These are phyloP conservation scores for Nothura maculosa DNA, from an alignment of 2,797 vertebrate genomes.

Conservation along the genomic window DNA sequence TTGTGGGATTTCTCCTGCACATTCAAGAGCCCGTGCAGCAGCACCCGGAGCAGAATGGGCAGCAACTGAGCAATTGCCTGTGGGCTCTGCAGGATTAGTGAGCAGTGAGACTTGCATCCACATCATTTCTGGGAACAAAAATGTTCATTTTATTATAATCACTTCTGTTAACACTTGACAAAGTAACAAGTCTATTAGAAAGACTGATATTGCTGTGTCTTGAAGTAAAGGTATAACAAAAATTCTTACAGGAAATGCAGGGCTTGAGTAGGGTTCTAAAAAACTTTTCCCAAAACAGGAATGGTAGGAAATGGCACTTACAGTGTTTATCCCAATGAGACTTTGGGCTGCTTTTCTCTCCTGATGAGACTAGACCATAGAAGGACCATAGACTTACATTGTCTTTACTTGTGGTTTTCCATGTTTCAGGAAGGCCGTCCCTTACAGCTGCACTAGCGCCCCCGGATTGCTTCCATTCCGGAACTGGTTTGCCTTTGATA, in stretches of 20 bases:
- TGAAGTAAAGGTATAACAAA: neutral
- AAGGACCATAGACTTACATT: neutral
- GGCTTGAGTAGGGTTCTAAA: neutral
- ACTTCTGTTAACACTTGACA: neutral
- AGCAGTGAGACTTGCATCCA: neutral
- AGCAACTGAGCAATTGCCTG: neutral
- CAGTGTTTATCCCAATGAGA: neutral
- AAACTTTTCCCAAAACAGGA: neutral
- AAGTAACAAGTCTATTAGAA: neutral
- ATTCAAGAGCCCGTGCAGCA: neutral
- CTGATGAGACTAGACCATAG: neutral
- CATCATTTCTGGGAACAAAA: neutral
- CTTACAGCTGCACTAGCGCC: neutral
- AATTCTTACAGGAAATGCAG: neutral
- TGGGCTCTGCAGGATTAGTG: neutral
- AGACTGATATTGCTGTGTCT: neutral
- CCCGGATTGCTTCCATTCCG: neutral
- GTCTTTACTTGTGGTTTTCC: neutral
- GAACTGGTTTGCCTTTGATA: neutral
- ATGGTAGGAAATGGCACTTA: neutral
- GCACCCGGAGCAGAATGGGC: neutral
- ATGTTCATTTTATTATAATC: neutral
- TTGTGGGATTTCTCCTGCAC: neutral
- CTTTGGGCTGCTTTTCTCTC: neutral
- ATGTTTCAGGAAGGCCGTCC: neutral